phyloP scores from a whole-genome alignment of 2,888 invertebrate species.

The Nemotelus pantherinus region DNA sequence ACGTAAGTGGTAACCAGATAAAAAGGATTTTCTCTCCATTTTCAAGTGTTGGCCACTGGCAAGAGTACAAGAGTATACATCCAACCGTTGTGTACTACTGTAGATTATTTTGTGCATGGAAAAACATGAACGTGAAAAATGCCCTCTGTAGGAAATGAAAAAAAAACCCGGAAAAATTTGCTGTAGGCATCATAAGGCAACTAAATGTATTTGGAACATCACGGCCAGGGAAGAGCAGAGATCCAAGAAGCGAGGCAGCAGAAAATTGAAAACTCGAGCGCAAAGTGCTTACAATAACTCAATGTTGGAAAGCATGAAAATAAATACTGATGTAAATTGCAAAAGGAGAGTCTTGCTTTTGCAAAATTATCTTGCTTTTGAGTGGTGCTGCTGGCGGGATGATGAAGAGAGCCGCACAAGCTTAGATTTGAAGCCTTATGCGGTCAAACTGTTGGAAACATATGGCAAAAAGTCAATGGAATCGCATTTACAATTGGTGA shows the following conservation, averaged over 20 bases:
- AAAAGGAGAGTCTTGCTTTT: no score
- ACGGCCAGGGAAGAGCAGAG: not conserved
- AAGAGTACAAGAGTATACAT: not conserved
- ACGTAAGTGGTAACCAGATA: not conserved
- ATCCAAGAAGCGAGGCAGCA: conserved; percentile 1
- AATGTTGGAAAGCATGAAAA: not conserved
- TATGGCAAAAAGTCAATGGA: no score
- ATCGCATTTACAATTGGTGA: no score
- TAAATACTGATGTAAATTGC: not conserved
- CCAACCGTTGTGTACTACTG: not conserved
- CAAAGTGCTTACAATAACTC: conserved; percentile 1
- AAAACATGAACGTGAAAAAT: not conserved
- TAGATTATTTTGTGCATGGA: not conserved
- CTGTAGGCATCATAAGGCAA: conserved; percentile 28
- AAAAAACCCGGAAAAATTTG: not conserved
- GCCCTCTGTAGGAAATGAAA: not conserved
- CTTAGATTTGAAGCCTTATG: no score
- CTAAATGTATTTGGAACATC: conserved; percentile 10
- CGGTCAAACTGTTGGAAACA: no score
- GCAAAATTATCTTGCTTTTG: no score
- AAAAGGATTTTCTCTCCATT: conserved; percentile 17
- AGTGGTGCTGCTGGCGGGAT: no score
- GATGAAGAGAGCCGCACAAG: no score
- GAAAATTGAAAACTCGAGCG: conserved; percentile 25
- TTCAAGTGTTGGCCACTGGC: conserved; percentile 16